Base-by-base conservation (phyloP, 2,888 invertebrate species). In the Oligia fasciuncula region DNA sequence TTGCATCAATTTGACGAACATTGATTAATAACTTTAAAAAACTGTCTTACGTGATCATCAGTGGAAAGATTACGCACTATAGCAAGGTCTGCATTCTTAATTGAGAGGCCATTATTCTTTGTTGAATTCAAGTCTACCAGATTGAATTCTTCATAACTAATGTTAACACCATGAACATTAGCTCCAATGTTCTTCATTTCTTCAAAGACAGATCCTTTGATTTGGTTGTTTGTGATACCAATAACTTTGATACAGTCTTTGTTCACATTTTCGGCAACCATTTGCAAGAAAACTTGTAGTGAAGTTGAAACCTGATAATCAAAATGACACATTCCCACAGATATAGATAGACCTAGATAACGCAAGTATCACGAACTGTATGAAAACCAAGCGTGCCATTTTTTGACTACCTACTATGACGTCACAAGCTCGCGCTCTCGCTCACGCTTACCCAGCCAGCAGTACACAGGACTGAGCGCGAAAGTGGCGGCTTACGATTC, bases 221-320 rank as follows among this genome's bases (percentile, higher is more conserved):
- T 54, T 66, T 80, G 46, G n/a, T 69, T 19, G 62, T 85, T 71
- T 46, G 73, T 78, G 65, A 91, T 78, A 60, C 85, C 90, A 68
- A 90, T 62, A 19, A 89, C 79, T n/a, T 86, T 88, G 4, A 91
- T 79, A 0, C 60, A 60, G 17, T 86, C 78, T 74, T 88, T 91
- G 57, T 87, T 88, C 1, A 88, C 65, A 79, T 92, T 92, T 86
- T 92, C 91, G 40, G 89, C 87, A n/a, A 92, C 87, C 11, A 91
- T 88, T 91, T 92, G 92, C n/a, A 90, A 54, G 63, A 88, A 90
- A 67, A 90, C 76, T 73, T 83, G 80, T n/a, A 91, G 54, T 19
- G 90, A 86, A 54, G 88, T 79, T 13, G 80, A 81, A 68, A 78
- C 60, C 91, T 91, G 71, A 43, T 85, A 83, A 80, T n/a, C 66